These are phyloP conservation scores for Harpagoxenus sublaevis DNA, from an alignment of 2,888 invertebrate genomes.

Conservation along the genomic window DNA sequence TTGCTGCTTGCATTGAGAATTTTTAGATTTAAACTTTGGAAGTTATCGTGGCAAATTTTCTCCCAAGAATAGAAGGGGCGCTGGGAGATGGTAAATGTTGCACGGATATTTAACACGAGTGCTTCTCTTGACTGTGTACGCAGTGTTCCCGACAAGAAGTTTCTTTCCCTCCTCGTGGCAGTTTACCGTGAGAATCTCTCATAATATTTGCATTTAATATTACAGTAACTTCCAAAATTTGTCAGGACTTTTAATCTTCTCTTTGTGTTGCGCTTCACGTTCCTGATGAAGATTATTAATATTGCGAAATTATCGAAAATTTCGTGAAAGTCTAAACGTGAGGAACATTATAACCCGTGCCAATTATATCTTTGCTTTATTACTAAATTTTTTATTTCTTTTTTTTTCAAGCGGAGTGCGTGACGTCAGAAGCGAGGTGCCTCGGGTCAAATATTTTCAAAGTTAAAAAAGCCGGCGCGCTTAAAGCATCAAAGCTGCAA, in stretches of 20 bases:
- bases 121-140: neutral
- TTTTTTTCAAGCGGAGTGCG: constrained; percentile 22
- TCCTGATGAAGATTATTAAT: neutral
- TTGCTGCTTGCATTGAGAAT: neutral
- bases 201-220: constrained; percentile 10
- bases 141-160: neutral
- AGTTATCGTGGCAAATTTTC: neutral
- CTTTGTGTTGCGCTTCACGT: neutral
- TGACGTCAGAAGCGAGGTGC: constrained; percentile 50
- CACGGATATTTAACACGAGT: constrained; percentile 39
- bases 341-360: neutral
- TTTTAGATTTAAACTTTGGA: constrained; percentile 23
- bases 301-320: neutral
- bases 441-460: constrained; percentile 43
- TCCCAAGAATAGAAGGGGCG: neutral
- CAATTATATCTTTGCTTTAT: neutral
- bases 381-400: neutral
- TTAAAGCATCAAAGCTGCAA: constrained; percentile 62
- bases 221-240: constrained; percentile 7
- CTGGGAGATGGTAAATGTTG: constrained; percentile 6
- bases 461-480: constrained; percentile 59
- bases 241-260: neutral
- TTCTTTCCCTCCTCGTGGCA: neutral
- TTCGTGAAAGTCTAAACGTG: neutral
- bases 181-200: neutral